Base-by-base conservation (phyloP, 2,113 vertebrate genomes). In the Myodes glareolus region DNA sequence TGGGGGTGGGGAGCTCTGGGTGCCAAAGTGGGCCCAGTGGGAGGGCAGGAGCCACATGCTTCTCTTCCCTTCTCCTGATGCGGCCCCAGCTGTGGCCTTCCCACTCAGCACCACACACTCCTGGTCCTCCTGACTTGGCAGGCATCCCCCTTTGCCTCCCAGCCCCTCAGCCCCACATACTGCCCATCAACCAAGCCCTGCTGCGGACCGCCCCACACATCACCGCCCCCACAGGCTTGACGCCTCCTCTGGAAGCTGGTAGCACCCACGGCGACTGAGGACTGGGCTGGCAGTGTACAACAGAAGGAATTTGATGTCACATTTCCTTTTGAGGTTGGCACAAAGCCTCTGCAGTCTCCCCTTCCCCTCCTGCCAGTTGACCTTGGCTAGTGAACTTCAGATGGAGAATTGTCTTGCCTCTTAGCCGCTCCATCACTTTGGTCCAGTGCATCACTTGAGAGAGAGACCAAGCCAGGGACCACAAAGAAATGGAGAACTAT, bases 1-100 rank as follows among this genome's bases (percentile, higher is more conserved):
- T 95, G 82, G 72, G 93, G 92, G 94, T n/a, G 90, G 76, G n/a
- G 92, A 95, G 92, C 45, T 23, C 95, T 94, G 72, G 97, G 81
- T 97, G 95, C 97, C 88, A 94, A 72, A 94, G 85, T 17, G 87
- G 88, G 92, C 97, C 92, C 95, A 29, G 95, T 92, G 88, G 97
- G 97, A 96, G 88, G 96, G 96, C 88, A 68, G 76, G 90, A 94
- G 63, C 94, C 97, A 77, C 70, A 65, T 80, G 94, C 68, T 95
- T 19, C 45, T 80, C 92, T 77, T 77, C 77, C 61, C 88, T 50
- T 33, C 31, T 87, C 92, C 95, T 93, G 76, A 88, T 39, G 67
- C 6, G 16, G n/a, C 94, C 96, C 97, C 96, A 97, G 97, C 98
- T 97, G 97, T 21, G 94, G 94, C 72, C 98, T 80, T 90, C 98